A percentile compares a stretch with the other conserved stretches of the same genome.
Evolutionary conservation across 2,113 vertebrate genomes (phyloP).

Genomic region (Gracilinanus agilis): DNA sequence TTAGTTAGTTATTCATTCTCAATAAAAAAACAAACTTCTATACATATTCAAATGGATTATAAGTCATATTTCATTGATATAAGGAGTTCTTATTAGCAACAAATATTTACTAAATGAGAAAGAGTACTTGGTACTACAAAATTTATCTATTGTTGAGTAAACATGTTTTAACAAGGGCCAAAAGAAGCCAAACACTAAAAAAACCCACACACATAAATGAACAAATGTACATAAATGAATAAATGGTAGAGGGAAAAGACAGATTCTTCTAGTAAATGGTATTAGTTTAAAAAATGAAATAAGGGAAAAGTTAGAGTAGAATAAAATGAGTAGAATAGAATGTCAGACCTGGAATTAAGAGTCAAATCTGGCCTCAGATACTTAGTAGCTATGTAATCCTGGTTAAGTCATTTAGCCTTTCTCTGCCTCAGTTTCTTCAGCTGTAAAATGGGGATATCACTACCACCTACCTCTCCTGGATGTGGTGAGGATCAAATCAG

Average conservation of each 20-base stretch:
- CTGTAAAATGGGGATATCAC: not conserved
- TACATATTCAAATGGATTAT: rapidly evolving
- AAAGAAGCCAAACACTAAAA: not conserved
- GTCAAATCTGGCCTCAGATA: not conserved
- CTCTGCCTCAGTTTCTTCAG: not conserved
- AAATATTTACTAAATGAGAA: not conserved
- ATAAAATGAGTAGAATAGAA: rapidly evolving
- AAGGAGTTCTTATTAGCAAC: not conserved
- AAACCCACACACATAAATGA: too few relatives aligned
- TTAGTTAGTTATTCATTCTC: not conserved
- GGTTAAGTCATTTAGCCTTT: not conserved
- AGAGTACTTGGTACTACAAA: not conserved
- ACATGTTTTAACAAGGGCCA: not conserved
- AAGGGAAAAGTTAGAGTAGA: not conserved
- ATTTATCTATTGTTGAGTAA: not conserved
- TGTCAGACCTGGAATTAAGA: not conserved
- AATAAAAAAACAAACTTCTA: not conserved
- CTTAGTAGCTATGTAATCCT: not conserved
- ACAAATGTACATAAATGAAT: not conserved
- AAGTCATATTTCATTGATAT: not conserved
- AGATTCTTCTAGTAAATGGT: not conserved
- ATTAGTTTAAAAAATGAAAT: rapidly evolving
- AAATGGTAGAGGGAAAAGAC: not conserved
- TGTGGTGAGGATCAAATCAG: not conserved
- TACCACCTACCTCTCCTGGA: not conserved